A percentile compares a stretch with the other conserved stretches of the same genome.
Evolutionary conservation across 2,797 vertebrate genomes (phyloP).

Genomic region (Urocyon cinereoargenteus): DNA sequence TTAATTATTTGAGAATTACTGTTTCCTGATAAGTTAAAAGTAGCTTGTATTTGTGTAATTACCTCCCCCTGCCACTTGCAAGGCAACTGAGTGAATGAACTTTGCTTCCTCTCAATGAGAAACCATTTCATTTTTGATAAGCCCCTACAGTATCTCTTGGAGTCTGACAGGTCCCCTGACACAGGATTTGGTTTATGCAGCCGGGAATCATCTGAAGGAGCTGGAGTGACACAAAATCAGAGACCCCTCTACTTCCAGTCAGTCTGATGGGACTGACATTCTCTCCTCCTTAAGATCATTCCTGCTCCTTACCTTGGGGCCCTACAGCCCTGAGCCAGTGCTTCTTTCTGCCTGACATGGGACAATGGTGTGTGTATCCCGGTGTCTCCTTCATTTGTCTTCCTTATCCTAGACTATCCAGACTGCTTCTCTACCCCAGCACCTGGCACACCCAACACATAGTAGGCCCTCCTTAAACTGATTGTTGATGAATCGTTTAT

Average conservation of each 20-base stretch:
- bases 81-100: neutral
- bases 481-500: neutral
- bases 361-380: rapidly evolving
- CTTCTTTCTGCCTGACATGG: neutral
- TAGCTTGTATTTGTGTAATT: conserved; percentile 31
- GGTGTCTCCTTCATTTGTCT: neutral
- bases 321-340: neutral
- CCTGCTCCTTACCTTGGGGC: neutral
- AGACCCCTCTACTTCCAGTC: neutral
- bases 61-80: neutral
- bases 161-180: neutral
- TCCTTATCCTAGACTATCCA: neutral
- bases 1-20: conserved; percentile 33
- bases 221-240: neutral
- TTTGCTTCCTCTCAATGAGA: neutral
- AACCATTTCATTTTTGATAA: neutral
- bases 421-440: neutral
- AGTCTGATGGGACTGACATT: neutral
- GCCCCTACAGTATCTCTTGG: neutral
- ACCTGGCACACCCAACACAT: neutral
- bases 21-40: conserved; percentile 33
- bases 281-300: neutral
- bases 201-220: neutral
- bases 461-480: neutral
- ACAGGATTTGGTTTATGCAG: neutral